Percentiles rank a stretch among this genome's conserved stretches.
Conservation (phyloP, 2,113 vertebrate species). For the Erythrolamprus reginae region DNA sequence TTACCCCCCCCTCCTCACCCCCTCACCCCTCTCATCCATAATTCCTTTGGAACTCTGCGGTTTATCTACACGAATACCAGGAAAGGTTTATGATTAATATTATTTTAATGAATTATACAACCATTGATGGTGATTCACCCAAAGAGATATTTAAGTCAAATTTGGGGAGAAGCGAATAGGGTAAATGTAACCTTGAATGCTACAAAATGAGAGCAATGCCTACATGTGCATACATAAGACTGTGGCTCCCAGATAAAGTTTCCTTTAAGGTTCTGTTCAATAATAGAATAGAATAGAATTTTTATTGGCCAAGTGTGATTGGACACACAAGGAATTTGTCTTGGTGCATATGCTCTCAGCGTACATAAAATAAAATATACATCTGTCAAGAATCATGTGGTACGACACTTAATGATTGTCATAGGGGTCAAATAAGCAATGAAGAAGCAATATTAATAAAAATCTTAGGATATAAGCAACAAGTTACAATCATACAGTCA, state of each 20-base stretch:
- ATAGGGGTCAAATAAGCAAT: too few relatives aligned
- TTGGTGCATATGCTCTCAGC: too few relatives aligned
- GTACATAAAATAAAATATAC: too few relatives aligned
- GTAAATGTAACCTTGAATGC: background rate
- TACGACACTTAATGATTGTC: too few relatives aligned
- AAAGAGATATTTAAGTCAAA: conserved; percentile 36
- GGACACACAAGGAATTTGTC: too few relatives aligned
- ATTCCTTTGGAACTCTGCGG: conserved; percentile 63
- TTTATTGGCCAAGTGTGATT: too few relatives aligned
- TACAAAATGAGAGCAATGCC: background rate
- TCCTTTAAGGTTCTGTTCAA: background rate
- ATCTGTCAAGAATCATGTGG: too few relatives aligned
- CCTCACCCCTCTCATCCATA: conserved; percentile 57
- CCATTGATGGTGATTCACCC: conserved; percentile 56
- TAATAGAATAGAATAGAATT: too few relatives aligned
- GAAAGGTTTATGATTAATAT: conserved; percentile 60
- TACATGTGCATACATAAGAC: background rate
- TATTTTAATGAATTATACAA: conserved; percentile 69
- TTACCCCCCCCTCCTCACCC: conserved; percentile 37
- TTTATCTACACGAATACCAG: conserved; percentile 62
- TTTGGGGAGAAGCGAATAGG: background rate
- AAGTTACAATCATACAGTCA: too few relatives aligned
- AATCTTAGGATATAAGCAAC: too few relatives aligned
- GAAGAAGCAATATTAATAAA: too few relatives aligned
- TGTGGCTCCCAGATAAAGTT: background rate